Base-by-base conservation (phyloP, 2,113 vertebrate genomes). In the Trachemys scripta region DNA sequence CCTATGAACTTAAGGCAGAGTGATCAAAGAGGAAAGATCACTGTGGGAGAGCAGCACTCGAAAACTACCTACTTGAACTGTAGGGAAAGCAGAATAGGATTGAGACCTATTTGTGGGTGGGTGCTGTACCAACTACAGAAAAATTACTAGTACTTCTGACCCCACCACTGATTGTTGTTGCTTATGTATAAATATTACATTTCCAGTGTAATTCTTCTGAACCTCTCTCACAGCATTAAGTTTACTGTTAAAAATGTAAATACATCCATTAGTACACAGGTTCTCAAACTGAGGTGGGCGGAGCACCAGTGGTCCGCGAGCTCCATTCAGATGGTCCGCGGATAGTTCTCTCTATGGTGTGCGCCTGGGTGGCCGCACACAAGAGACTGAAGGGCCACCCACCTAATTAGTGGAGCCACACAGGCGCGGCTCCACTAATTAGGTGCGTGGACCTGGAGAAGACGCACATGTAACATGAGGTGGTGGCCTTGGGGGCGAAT, bases 11-110 rank as follows among this genome's bases (percentile, higher is more conserved):
- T 76, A 75, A 82, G 31, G 79, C 92, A 91, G 16, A 0, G 0
- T 6, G 4, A 85, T 42, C 14, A 54, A 62, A 85, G 27, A 82
- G 3, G 82, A 82, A 6, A 3, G 6, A 45, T 11, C 38, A 76
- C 10, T 42, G 38, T 14, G 31, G 31, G 35, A 69, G 0, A 1
- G 53, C 1, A 65, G n/a, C 82, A 80, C 10, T 38, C 4, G 0
- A 1, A 62, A 79, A 42, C 24, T 1, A 0, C 22, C 65, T 75
- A 22, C 45, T 8, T 19, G 3, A 20, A 53, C 22, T 29, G 4
- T 51, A 51, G 84, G 42, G 4, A 85, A 14, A 84, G 29, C 1
- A 17, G 29, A 45, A 72, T 3, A 83, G 5, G 4, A 10, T 2
- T 50, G 13, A 80, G 27, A 22, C 31, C 35, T 57, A 12, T 45